Evolutionary conservation across 2,113 vertebrate genomes (phyloP), one percentile per base, ranked within the genome.

Genomic region (Phocoena sinus): DNA sequence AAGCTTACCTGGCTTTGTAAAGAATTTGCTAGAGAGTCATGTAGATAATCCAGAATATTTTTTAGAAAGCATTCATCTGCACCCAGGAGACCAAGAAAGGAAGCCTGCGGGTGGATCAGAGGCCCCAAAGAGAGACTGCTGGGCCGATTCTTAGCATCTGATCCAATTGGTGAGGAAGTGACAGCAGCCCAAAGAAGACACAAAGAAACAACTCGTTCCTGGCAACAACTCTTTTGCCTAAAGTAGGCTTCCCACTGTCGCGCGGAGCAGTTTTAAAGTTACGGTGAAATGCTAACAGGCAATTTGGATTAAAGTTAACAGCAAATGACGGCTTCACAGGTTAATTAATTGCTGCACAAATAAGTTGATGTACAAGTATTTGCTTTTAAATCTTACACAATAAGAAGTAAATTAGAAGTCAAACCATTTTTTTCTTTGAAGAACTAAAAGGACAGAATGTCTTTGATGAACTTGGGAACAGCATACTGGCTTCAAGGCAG

Each of bases 351-450:
- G 18, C 79, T 96, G 15, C 44, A 65, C 21, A n/a, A 28, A 10
- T 83, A 88, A 89, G 60, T 76, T 53, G 80, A 65, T 85, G 8
- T 53, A 12, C 38, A 50, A 63, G 25, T 76, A 47, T 82, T 96
- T 96, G 36, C 76, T 94, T 97, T 88, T 79, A 96, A 95, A 73
- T 47, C 77, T 83, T 90, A 56, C 36, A 23, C 89, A 77, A 76
- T 20, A 81, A 65, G n/a, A 86, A 80, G 28, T 77, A 82, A 93
- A 58, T 89, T 60, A 91, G 62, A 96, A 86, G 41, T 76, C 60
- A 88, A 96, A 38, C 33, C 15, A 5, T 36, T 71, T 62, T 84
- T 95, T 79, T 63, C 76, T 79, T 93, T 70, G 44, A 94, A 84
- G 58, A 97, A 58, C 63, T 95, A 28, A 89, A 79, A 89, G 62